Evolutionary conservation across 2,888 invertebrate genomes (phyloP), one percentile per base, ranked within the genome.

Genomic region (Agrotis clavis): DNA sequence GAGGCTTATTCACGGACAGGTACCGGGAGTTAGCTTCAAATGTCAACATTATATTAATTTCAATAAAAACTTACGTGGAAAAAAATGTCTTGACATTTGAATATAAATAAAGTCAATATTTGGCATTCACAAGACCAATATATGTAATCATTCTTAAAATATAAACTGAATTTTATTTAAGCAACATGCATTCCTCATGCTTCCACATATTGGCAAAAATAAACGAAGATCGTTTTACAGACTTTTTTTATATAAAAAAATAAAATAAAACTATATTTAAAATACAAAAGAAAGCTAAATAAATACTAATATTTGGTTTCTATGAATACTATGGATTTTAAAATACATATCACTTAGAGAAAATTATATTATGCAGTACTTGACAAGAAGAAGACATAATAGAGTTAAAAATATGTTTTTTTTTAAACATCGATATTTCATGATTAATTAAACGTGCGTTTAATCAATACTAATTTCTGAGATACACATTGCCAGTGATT

Each of bases 301-400:
- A 91, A 81, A 92, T 90, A 91, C 89, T 92, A 91, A 88, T 92
- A 93, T 93, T 93, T 93, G 93, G 93, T 90, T 87, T 89, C 78
- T 84, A 90, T 87, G 85, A 92, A 92, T 93, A 92, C 91, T 92
- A 91, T 86, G 86, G 63, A 78, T 61, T n/a, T 67, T 54, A 67
- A 72, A 67, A 76, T 76, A 79, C 57, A 83, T 83, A 83, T 80
- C 57, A 77, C 68, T 60, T 60, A 64, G 14, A 67, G 16, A 63
- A 57, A 67, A 51, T 16, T 48, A 54, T 68, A 77, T 63, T 67
- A 73, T 73, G 73, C 70, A 66, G 62, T 60, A 45, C n/a, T 45
- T 41, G 25, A 51, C 47, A 51, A 54, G 21, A 73, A 54, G 30
- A 51, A 63, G 4, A 41, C 41, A 41, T 41, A 9, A 2, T 9